phyloP scores from a whole-genome alignment of 2,113 vertebrate genomes.

The Silurus glanis region DNA sequence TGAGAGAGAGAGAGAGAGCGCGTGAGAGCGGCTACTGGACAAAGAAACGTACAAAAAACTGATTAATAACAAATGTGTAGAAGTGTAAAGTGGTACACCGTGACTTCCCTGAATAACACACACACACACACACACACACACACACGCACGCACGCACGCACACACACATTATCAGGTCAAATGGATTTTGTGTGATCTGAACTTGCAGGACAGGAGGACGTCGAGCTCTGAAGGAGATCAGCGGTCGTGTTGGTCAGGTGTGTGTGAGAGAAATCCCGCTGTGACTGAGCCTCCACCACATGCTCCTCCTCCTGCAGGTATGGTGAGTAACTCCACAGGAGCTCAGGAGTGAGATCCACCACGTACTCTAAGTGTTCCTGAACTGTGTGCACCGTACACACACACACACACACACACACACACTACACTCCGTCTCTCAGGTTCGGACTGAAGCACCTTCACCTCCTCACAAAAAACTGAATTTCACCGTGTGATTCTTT shows the following conservation, averaged over 20 bases:
- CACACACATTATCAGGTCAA: too few species aligned
- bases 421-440: neutral
- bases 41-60: neutral
- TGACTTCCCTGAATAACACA: neutral
- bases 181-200: neutral
- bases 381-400: too few species aligned
- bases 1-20: too few species aligned
- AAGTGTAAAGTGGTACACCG: neutral
- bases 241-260: neutral
- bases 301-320: neutral
- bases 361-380: too few species aligned
- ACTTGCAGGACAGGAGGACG: neutral
- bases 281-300: slow-evolving; percentile 32
- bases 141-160: too few species aligned
- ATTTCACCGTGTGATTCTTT: neutral
- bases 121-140: too few species aligned
- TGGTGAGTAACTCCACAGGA: neutral
- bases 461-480: neutral
- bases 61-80: neutral
- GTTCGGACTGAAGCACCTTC: neutral
- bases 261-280: neutral
- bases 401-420: too few species aligned
- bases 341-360: neutral
- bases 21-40: too few species aligned
- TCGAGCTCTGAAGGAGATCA: neutral